Conservation (phyloP, 2,888 invertebrate species). For the Drosophila pseudotakahashii region DNA sequence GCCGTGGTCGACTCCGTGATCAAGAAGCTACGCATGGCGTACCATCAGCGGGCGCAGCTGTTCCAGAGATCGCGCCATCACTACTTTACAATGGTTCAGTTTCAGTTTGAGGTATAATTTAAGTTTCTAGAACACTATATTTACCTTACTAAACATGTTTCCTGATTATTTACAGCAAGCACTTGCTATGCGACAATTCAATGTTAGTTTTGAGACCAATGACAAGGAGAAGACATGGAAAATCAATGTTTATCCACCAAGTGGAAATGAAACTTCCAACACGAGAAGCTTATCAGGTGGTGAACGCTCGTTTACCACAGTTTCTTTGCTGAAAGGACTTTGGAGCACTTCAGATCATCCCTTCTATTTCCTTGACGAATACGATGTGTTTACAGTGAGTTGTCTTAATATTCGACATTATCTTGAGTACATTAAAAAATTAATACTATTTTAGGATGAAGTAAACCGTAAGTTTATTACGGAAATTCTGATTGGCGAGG, state of each 20-base stretch:
- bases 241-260: slow-evolving; percentile 86
- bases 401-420: background rate
- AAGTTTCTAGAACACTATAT: background rate
- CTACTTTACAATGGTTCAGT: slow-evolving; percentile 70
- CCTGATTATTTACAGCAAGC: slow-evolving; percentile 60
- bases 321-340: slow-evolving; percentile 95
- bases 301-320: slow-evolving; percentile 97
- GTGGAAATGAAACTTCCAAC: slow-evolving; percentile 83
- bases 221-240: slow-evolving; percentile 64
- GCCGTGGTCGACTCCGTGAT: slow-evolving; percentile 31
- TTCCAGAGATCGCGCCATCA: slow-evolving; percentile 57
- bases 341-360: slow-evolving; percentile 97
- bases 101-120: slow-evolving; percentile 79
- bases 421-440: background rate
- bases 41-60: slow-evolving; percentile 48
- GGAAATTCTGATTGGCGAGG: slow-evolving; percentile 89
- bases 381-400: slow-evolving; percentile 96
- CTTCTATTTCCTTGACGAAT: slow-evolving; percentile 97
- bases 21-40: slow-evolving; percentile 48
- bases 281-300: slow-evolving; percentile 95
- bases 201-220: slow-evolving; percentile 75
- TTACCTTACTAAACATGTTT: background rate
- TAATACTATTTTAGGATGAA: slow-evolving; percentile 49
- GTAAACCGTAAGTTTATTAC: slow-evolving; percentile 69
- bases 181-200: slow-evolving; percentile 76